These are phyloP conservation scores for Pelmatolapia mariae DNA, from an alignment of 2,113 vertebrate genomes.

Conservation along the genomic window DNA sequence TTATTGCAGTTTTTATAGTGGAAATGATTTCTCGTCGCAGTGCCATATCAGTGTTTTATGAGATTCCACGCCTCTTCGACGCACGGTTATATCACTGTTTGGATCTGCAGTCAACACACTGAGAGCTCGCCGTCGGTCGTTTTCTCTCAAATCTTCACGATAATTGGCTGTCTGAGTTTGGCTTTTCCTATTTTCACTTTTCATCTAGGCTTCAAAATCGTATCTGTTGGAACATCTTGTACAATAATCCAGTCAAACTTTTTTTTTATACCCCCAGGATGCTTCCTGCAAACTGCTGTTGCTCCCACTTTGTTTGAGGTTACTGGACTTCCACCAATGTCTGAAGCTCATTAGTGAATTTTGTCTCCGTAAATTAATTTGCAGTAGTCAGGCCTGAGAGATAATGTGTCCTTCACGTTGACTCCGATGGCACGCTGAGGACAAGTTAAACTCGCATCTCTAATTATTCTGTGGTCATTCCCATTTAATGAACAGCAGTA, in stretches of 20 bases:
- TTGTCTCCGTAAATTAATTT: not conserved
- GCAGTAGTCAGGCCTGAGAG: slow-evolving; percentile 27
- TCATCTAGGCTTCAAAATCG: not conserved
- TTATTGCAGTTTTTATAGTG: not conserved
- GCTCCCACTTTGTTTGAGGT: rapidly evolving
- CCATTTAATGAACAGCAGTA: not conserved
- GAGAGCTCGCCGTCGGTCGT: not conserved
- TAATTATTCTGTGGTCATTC: not conserved
- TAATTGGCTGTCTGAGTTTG: not conserved
- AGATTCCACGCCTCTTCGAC: not conserved
- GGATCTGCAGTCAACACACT: not conserved
- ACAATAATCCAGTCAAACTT: not conserved
- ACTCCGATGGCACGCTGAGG: not conserved
- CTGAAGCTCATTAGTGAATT: slow-evolving; percentile 10
- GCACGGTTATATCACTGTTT: not conserved
- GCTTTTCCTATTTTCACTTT: not conserved
- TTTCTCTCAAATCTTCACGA: not conserved
- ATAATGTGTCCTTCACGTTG: slow-evolving; percentile 42
- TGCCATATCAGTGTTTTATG: not conserved
- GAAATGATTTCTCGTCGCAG: not conserved
- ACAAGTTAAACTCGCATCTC: not conserved
- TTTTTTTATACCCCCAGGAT: not conserved
- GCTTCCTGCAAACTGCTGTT: not conserved
- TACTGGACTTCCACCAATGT: not conserved
- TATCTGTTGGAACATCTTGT: not conserved